phyloP scores from a whole-genome alignment of 2,113 vertebrate genomes.

The Siniperca chuatsi region DNA sequence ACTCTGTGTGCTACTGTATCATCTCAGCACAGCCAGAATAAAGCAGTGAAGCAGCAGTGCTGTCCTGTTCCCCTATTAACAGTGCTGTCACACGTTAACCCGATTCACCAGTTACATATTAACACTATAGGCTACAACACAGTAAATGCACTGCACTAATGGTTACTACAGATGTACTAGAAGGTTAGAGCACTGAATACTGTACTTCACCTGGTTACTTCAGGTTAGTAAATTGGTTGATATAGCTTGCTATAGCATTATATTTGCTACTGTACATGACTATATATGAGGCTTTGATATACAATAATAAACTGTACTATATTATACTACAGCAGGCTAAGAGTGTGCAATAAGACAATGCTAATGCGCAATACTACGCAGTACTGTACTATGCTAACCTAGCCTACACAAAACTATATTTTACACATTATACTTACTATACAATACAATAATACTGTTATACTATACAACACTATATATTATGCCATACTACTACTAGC shows the following conservation, averaged over 20 bases:
- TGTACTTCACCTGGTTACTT: background rate
- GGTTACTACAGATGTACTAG: background rate
- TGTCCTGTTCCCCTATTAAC: constrained; percentile 57
- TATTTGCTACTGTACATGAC: background rate
- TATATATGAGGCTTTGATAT: background rate
- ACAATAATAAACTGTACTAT: background rate
- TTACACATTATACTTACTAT: too few species aligned
- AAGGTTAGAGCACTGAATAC: too few species aligned
- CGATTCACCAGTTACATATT: constrained; percentile 44
- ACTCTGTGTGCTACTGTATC: constrained; percentile 63
- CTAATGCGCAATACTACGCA: too few species aligned
- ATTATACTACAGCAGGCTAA: background rate
- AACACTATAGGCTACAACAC: constrained; percentile 32
- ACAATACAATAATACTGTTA: background rate
- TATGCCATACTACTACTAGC: background rate
- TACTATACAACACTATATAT: background rate
- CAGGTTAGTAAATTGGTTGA: background rate
- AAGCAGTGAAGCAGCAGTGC: constrained; percentile 37
- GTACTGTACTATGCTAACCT: too few species aligned
- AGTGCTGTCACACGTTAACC: constrained; percentile 59
- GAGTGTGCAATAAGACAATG: too few species aligned
- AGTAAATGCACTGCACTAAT: constrained; percentile 5
- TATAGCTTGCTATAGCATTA: background rate
- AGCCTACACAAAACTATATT: background rate
- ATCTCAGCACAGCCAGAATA: constrained; percentile 10